These are phyloP conservation scores for Mixornis gularis DNA, from an alignment of 2,113 vertebrate species.

Conservation along the genomic window DNA sequence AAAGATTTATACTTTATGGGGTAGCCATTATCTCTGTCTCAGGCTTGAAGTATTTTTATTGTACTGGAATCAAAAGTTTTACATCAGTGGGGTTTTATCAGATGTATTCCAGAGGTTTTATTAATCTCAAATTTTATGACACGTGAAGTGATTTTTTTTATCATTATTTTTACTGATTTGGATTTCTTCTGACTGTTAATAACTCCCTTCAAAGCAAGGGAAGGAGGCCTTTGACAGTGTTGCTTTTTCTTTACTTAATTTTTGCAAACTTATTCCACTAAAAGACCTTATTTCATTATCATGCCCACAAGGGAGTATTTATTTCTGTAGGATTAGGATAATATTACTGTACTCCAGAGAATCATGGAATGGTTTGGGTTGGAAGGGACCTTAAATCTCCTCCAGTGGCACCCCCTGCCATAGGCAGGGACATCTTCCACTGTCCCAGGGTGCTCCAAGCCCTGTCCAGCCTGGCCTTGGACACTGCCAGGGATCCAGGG, in stretches of 20 bases:
- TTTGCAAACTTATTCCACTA: neutral
- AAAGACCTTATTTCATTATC: neutral
- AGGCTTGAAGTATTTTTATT: constrained; percentile 7
- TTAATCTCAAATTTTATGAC: neutral
- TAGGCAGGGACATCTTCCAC: neutral
- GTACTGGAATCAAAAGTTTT: neutral
- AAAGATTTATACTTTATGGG: neutral
- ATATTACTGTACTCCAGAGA: neutral
- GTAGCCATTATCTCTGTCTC: neutral
- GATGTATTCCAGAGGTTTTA: neutral
- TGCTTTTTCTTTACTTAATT: neutral
- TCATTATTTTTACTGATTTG: neutral
- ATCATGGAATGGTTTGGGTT: neutral
- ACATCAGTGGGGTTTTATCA: neutral
- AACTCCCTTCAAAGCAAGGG: neutral
- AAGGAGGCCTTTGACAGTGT: neutral
- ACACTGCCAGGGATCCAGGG: neutral
- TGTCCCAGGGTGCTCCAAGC: accelerated
- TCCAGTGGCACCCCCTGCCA: neutral
- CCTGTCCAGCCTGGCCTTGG: neutral
- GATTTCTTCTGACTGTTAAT: neutral
- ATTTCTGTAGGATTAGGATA: neutral
- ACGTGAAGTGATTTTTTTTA: neutral
- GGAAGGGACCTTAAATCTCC: neutral
- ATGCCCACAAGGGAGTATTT: neutral